Evolutionary conservation across 2,113 vertebrate genomes (phyloP).

Genomic region (Scatophagus argus): DNA sequence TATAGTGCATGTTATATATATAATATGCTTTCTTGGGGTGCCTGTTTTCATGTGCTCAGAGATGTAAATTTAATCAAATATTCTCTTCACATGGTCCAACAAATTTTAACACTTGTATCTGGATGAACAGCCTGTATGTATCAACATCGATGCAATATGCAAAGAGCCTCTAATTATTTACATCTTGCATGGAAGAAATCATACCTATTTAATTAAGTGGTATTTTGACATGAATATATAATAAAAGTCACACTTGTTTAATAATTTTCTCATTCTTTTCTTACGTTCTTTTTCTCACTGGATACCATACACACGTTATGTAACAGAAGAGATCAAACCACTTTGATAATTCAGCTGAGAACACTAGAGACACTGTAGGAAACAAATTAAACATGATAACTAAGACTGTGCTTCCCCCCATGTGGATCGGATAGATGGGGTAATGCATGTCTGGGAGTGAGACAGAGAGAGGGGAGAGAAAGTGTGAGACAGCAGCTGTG

Average conservation of each 20-base stretch:
- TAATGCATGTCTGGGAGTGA: constrained; percentile 33
- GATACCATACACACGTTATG: constrained; percentile 30
- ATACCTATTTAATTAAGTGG: neutral
- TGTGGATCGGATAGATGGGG: constrained; percentile 44
- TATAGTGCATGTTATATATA: constrained; percentile 83
- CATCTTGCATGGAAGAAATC: neutral
- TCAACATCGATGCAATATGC: neutral
- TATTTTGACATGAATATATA: neutral
- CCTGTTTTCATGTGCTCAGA: constrained; percentile 29
- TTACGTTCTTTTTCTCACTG: constrained; percentile 20
- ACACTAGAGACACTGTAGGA: constrained; percentile 56
- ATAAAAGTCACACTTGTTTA: constrained; percentile 16
- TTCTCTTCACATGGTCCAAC: neutral
- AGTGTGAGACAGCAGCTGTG: constrained; percentile 59
- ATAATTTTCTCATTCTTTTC: neutral
- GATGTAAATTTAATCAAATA: constrained; percentile 20
- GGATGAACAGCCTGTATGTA: constrained; percentile 9
- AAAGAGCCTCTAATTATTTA: constrained; percentile 26
- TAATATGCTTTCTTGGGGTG: constrained; percentile 21
- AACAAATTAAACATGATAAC: constrained; percentile 76
- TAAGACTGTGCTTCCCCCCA: constrained; percentile 34
- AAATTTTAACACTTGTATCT: neutral
- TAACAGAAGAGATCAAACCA: constrained; percentile 55
- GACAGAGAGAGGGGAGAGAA: constrained; percentile 17
- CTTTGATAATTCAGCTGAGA: constrained; percentile 65